Evolutionary conservation across 2,888 invertebrate genomes (phyloP).

Genomic region (Drosophila paramelanica): DNA sequence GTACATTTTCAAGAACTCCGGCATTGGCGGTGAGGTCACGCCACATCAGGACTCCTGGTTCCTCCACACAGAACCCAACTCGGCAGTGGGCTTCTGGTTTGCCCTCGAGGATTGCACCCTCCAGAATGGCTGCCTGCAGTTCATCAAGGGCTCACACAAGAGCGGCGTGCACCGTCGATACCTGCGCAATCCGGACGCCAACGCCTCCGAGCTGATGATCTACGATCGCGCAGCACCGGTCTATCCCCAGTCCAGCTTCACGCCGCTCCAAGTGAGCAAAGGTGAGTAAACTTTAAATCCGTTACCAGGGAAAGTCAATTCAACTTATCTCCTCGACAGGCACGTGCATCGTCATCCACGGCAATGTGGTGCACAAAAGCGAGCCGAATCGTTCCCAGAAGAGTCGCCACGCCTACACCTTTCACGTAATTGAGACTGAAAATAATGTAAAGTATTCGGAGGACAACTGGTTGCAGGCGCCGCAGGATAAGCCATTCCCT

Average conservation of each 20-base stretch:
- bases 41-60: constrained; percentile 96
- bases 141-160: constrained; percentile 96
- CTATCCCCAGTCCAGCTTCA: constrained; percentile 91
- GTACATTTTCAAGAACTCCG: constrained; percentile 99
- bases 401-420: constrained; percentile 97
- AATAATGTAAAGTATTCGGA: constrained; percentile 89
- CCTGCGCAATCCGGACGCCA: constrained; percentile 89
- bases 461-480: constrained; percentile 95
- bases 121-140: constrained; percentile 98
- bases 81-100: constrained; percentile 96
- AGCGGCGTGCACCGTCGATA: constrained; percentile 90
- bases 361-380: constrained; percentile 97
- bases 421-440: constrained; percentile 94
- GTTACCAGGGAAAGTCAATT: not conserved
- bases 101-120: constrained; percentile 96
- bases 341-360: constrained; percentile 94
- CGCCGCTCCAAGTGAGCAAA: constrained; percentile 92
- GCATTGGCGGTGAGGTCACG: constrained; percentile 93
- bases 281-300: constrained; percentile 86
- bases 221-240: constrained; percentile 89
- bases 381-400: constrained; percentile 92
- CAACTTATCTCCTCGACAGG: constrained; percentile 86
- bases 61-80: constrained; percentile 93
- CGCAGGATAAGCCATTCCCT: constrained; percentile 89
- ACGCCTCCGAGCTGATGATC: constrained; percentile 87